These are phyloP conservation scores for Hartigia nigra DNA, from an alignment of 2,888 invertebrate species.

Conservation along the genomic window DNA sequence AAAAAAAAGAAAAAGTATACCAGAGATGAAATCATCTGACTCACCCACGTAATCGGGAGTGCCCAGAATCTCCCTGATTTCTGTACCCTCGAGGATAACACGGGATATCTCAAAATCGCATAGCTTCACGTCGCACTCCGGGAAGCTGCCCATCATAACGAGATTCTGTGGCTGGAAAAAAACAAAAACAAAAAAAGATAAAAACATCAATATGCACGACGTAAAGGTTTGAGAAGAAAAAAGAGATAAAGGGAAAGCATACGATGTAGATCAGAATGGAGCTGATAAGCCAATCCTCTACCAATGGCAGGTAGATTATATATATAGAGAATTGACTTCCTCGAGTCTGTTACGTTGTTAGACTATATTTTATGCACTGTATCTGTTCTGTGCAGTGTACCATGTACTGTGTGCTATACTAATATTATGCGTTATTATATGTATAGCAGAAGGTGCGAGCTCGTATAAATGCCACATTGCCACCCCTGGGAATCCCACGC, in stretches of 20 bases:
- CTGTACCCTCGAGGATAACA: conserved; percentile 71
- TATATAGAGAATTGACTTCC: background rate
- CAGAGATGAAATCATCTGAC: conserved; percentile 39
- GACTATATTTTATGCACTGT: background rate
- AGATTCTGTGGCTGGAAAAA: conserved; percentile 75
- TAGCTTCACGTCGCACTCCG: conserved; percentile 71
- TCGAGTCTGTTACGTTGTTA: background rate
- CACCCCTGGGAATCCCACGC: background rate
- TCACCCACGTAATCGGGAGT: conserved; percentile 77
- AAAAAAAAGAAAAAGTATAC: background rate
- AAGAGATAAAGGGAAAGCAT: background rate
- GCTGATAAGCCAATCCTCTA: background rate
- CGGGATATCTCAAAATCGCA: conserved; percentile 75
- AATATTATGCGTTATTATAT: background rate
- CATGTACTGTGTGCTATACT: background rate
- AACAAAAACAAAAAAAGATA: conserved; percentile 43
- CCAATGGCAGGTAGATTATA: background rate
- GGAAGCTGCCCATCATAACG: conserved; percentile 71
- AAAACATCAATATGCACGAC: background rate
- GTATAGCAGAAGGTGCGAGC: background rate
- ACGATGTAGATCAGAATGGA: background rate
- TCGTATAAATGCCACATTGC: background rate
- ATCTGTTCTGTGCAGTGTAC: background rate
- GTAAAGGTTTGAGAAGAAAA: background rate
- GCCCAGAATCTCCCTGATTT: conserved; percentile 75